Conservation (phyloP, 2,113 vertebrate genomes). For the Micromys minutus region DNA sequence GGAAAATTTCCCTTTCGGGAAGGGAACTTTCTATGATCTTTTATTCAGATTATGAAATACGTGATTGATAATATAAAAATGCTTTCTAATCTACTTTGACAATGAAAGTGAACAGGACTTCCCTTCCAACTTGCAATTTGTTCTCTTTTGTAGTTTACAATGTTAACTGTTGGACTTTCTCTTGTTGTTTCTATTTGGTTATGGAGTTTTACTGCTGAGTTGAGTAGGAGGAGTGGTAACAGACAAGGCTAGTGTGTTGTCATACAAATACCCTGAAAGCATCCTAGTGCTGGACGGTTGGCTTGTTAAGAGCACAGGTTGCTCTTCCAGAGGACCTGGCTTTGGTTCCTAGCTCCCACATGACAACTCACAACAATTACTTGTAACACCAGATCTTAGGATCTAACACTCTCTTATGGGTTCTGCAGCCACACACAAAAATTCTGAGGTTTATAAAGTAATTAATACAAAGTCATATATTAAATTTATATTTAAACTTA, state of each 20-base stretch:
- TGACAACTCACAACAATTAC: not conserved
- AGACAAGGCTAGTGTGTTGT: not conserved
- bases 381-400: not conserved
- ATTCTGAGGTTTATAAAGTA: not conserved
- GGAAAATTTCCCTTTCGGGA: not conserved
- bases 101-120: not conserved
- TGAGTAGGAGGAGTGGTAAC: not conserved
- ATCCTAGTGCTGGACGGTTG: not conserved
- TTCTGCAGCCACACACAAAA: not conserved
- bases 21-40: not conserved
- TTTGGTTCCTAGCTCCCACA: not conserved
- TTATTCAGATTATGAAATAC: slow-evolving; percentile 45
- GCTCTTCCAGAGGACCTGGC: not conserved
- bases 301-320: not conserved
- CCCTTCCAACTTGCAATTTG: not conserved
- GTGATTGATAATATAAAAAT: slow-evolving; percentile 52
- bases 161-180: not conserved
- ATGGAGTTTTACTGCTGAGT: not conserved
- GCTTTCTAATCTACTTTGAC: slow-evolving; percentile 53
- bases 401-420: not conserved
- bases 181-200: not conserved
- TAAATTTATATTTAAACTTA: slow-evolving; percentile 32
- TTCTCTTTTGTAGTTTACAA: slow-evolving; percentile 35
- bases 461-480: slow-evolving; percentile 5
- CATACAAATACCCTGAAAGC: not conserved